Evolutionary conservation across 2,888 invertebrate species (phyloP), one percentile per base, ranked within the genome.

Genomic region (Calliopum simillimum): DNA sequence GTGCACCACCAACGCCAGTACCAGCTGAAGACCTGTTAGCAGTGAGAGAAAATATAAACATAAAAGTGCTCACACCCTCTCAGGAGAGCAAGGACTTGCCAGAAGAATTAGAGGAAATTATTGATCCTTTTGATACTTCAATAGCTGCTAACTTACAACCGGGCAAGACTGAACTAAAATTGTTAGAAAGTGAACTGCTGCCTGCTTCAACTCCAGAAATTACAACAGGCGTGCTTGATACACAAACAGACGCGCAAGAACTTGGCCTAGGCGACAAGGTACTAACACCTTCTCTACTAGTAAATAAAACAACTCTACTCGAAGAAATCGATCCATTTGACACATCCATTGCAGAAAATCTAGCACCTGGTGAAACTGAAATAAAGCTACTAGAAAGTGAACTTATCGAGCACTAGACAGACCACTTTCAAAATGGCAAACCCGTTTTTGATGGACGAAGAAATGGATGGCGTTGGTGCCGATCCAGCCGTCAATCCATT

Each of bases 71-170:
- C 58, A 93, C 93, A 1, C 90, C 90, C 0, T 88, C 87, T 4
- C 86, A 89, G 67, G 88, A 91, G 75, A 89, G 88, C 12, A 84
- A 84, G 66, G 76, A 83, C 68, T 73, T 82, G 23, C 75, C 79
- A 3, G 83, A 81, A 56, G 84, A 82, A 47, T 72, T 80, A 58
- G 78, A 84, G 25, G 68, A 66, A 21, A 88, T 91, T 75, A 83
- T 89, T 44, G 95, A 95, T 88, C 95, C 95, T 0, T 95, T 95
- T 79, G 95, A 95, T 81, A 95, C 95, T 0, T 94, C 94, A 4
- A 92, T 93, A 78, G 94, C 93, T 0, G 88, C 88, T 62, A 90
- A 91, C 79, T 88, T 94, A 55, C 90, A 90, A 74, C 94, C 94
- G 0, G 94, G 94, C 3, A 91, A 90, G 82, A 91, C 93, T 0